Base-by-base conservation (phyloP, 2,113 vertebrate species). In the Macrotus californicus region DNA sequence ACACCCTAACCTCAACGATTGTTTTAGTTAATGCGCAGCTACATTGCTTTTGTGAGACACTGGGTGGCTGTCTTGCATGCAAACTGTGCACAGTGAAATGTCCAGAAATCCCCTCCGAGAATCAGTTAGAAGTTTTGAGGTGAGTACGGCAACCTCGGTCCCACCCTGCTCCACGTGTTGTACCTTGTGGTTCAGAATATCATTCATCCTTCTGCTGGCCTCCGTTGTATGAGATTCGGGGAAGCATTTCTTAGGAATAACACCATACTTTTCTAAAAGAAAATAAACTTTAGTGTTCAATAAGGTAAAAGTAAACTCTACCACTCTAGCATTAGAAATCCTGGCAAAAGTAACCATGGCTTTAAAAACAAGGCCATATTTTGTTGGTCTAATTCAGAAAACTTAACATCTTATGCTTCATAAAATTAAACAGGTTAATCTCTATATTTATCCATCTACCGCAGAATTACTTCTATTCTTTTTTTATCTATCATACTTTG, bases 171-270 rank as follows among this genome's bases (percentile, higher is more conserved):
- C 94, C 19, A 24, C 22, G 34, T 34, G 21, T 5, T 41, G 70
- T 98, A 99, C 99, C 99, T 99, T 99, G 95, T 99, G 99, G 98
- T 99, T 99, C 94, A 99, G 98, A 97, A 99, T 99, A 97, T 99
- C 99, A 18, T 99, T 99, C 99, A 99, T 99, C 98, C 99, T 99
- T 83, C 99, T 99, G 11, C 99, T 99, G 39, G 99, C 99, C 96
- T 99, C 99, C 22, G 99, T 99, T 92, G 99, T 99, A 88, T 99
- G 99, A 59, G 99, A 99, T 98, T 99, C 99, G 2, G 99, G 99
- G 95, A 99, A 99, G 96, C 99, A 99, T 96, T 99, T 99, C 98
- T 99, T 99, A 97, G 99, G 99, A 52, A 99, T 97, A 88, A 99
- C 98, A 79, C 99, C 99, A 0, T 99, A 99, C 97, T 99, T 99